Conservation (phyloP, 2,113 vertebrate species). For the Maccullochella peelii region DNA sequence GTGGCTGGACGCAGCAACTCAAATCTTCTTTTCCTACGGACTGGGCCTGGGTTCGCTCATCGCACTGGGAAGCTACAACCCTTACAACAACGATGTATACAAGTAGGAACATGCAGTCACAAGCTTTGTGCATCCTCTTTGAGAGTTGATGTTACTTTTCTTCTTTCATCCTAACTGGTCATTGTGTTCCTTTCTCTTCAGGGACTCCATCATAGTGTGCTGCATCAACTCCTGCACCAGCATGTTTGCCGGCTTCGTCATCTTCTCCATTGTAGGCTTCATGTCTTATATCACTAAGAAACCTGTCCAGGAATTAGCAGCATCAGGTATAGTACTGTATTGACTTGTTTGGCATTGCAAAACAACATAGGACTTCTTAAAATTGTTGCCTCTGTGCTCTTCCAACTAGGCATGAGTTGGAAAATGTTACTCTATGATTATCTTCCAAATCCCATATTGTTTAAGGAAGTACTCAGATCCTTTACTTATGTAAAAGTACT, state of each 20-base stretch:
- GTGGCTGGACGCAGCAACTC: slow-evolving; percentile 94
- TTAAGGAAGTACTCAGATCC: too few species aligned
- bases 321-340: slow-evolving; percentile 85
- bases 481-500: too few species aligned
- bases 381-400: background rate
- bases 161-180: background rate
- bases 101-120: slow-evolving; percentile 77
- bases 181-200: slow-evolving; percentile 55
- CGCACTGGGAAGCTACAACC: slow-evolving; percentile 92
- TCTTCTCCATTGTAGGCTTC: slow-evolving; percentile 95
- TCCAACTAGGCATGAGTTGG: background rate
- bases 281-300: slow-evolving; percentile 93
- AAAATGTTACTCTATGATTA: too few species aligned
- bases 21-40: slow-evolving; percentile 95
- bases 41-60: slow-evolving; percentile 92
- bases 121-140: background rate
- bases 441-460: too few species aligned
- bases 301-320: slow-evolving; percentile 89
- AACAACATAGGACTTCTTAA: background rate
- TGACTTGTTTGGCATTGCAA: background rate
- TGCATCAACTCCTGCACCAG: slow-evolving; percentile 93
- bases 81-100: slow-evolving; percentile 91
- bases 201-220: slow-evolving; percentile 93
- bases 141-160: background rate
- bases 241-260: slow-evolving; percentile 92